Percentiles rank a stretch among this genome's conserved stretches.
Conservation (phyloP, 2,113 vertebrate genomes). For the Gopherus evgoodei region DNA sequence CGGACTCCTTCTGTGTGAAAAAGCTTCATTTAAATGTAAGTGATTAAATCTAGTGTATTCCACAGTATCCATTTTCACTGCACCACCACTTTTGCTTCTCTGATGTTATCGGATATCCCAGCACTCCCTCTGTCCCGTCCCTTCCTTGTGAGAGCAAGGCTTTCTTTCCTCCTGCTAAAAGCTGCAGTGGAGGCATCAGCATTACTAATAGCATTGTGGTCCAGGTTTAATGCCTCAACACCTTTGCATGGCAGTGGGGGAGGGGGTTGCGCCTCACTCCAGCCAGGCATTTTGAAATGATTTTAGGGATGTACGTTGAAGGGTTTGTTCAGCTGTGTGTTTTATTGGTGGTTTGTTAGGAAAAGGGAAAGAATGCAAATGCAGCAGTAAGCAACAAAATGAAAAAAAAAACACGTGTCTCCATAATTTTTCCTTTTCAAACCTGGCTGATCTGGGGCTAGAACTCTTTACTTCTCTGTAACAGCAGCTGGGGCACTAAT, state of each 20-base stretch:
- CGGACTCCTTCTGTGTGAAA: constrained; percentile 64
- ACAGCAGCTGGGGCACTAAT: not conserved
- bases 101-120: constrained; percentile 65
- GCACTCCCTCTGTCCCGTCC: constrained; percentile 62
- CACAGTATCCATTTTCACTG: constrained; percentile 72
- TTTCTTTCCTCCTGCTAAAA: constrained; percentile 51
- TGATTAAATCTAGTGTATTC: constrained; percentile 75
- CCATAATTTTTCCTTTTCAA: constrained; percentile 11
- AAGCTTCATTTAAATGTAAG: constrained; percentile 76
- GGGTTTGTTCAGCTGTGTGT: not conserved
- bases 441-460: accelerated
- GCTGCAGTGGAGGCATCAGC: not conserved
- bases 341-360: not conserved
- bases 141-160: constrained; percentile 54
- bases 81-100: constrained; percentile 70
- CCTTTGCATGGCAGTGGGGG: constrained; percentile 1
- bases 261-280: constrained; percentile 32
- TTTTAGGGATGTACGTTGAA: not conserved
- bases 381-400: not conserved
- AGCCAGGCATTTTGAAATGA: not conserved
- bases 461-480: not conserved
- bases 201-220: constrained; percentile 13
- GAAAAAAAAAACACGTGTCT: not conserved
- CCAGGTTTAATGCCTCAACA: constrained; percentile 39
- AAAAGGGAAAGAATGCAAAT: not conserved